phyloP scores from a whole-genome alignment of 92 coral and sea anemone species.

The Diadumene lineata region DNA sequence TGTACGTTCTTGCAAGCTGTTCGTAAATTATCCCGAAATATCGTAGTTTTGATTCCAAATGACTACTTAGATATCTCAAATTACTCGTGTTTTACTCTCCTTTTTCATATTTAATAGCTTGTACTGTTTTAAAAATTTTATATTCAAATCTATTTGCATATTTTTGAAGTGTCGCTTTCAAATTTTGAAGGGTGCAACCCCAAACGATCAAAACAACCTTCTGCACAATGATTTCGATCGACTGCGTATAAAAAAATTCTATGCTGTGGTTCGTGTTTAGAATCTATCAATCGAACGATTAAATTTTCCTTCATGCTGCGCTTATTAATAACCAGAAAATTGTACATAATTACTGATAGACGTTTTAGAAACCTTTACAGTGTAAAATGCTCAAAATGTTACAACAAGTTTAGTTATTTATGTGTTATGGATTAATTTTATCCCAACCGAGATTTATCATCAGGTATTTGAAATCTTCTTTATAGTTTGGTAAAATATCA shows the following conservation, averaged over 20 bases:
- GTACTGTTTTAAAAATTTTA: neutral
- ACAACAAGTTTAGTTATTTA: too few relatives aligned
- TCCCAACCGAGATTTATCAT: too few relatives aligned
- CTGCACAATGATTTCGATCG: too few relatives aligned
- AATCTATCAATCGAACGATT: neutral
- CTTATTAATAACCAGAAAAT: too few relatives aligned
- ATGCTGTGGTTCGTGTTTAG: neutral
- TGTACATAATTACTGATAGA: too few relatives aligned
- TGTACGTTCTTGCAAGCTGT: constrained; percentile 18
- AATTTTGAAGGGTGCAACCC: neutral
- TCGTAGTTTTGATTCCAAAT: neutral
- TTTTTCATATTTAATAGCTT: neutral
- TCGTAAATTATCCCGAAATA: neutral
- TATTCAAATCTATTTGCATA: constrained; percentile 5
- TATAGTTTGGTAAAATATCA: too few relatives aligned
- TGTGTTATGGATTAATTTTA: too few relatives aligned
- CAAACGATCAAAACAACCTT: neutral
- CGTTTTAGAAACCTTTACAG: neutral
- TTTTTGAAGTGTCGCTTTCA: constrained; percentile 6
- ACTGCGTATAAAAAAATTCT: neutral
- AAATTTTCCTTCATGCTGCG: neutral
- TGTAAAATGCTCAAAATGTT: neutral
- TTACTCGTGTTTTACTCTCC: neutral
- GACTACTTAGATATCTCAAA: neutral
- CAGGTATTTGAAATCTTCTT: too few relatives aligned